Conservation (phyloP, 2,888 invertebrate species). For the Trachelus iudaicus region DNA sequence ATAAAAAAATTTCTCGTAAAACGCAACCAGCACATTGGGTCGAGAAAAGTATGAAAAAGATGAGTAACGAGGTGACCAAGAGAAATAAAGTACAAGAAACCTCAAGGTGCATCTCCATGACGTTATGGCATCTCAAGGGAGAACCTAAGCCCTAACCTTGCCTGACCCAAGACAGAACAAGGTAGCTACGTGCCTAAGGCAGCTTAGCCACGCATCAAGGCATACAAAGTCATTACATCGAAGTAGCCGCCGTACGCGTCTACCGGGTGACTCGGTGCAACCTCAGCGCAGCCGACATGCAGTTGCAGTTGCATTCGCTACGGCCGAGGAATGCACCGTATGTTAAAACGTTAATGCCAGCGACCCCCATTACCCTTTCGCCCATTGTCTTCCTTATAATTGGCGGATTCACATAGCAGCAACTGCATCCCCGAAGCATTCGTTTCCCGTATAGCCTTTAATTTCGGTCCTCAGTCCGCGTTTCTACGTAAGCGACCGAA, state of each 20-base stretch:
- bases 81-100: background rate
- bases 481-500: too few species aligned
- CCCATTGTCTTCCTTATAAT: conserved; percentile 43
- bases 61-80: background rate
- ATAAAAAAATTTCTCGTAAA: background rate
- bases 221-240: background rate
- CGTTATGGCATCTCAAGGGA: conserved; percentile 61
- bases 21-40: background rate
- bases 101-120: background rate
- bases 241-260: background rate
- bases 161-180: background rate
- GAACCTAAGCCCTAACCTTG: conserved; percentile 28
- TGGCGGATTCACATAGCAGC: conserved; percentile 23
- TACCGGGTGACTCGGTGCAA: background rate
- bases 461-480: background rate
- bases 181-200: conserved; percentile 28
- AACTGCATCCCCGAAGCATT: conserved; percentile 1
- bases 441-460: conserved; percentile 15
- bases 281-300: background rate
- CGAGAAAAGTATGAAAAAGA: background rate
- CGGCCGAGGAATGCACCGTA: conserved; percentile 33
- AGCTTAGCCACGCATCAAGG: background rate
- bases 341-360: conserved; percentile 31
- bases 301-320: background rate
- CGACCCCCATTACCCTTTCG: conserved; percentile 47